phyloP scores from a whole-genome alignment of 2,797 vertebrate species.

The Tachyglossus aculeatus region DNA sequence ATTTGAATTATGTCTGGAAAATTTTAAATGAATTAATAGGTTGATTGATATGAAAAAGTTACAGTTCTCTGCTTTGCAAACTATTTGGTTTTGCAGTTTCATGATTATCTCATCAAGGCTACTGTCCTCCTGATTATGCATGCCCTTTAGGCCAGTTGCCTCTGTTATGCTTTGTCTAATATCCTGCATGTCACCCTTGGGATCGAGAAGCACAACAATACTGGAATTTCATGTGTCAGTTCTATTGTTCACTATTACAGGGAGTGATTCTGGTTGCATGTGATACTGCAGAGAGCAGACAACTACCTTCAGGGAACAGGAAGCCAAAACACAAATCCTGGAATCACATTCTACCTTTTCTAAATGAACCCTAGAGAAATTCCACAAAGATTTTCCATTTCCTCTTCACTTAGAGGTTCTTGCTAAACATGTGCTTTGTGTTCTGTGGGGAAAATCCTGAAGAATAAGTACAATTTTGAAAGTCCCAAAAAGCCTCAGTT shows the following conservation, averaged over 20 bases:
- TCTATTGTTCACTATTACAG: constrained; percentile 8
- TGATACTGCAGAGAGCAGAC: not conserved
- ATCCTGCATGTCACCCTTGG: not conserved
- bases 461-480: too few species aligned
- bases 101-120: not conserved
- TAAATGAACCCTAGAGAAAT: too few species aligned
- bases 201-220: not conserved
- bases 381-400: too few species aligned
- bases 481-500: too few species aligned
- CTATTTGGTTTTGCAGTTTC: not conserved
- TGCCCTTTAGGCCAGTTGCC: not conserved
- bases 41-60: too few species aligned
- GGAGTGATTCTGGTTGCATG: not conserved
- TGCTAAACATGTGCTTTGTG: too few species aligned
- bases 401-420: too few species aligned
- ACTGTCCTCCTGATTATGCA: not conserved
- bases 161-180: not conserved
- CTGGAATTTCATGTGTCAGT: not conserved
- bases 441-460: too few species aligned
- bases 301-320: not conserved
- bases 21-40: too few species aligned
- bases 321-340: not conserved
- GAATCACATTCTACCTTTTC: not conserved
- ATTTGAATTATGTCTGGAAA: too few species aligned
- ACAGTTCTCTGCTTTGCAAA: not conserved